phyloP scores from a whole-genome alignment of 2,888 invertebrate species.

The Caenorhabditis sinica region DNA sequence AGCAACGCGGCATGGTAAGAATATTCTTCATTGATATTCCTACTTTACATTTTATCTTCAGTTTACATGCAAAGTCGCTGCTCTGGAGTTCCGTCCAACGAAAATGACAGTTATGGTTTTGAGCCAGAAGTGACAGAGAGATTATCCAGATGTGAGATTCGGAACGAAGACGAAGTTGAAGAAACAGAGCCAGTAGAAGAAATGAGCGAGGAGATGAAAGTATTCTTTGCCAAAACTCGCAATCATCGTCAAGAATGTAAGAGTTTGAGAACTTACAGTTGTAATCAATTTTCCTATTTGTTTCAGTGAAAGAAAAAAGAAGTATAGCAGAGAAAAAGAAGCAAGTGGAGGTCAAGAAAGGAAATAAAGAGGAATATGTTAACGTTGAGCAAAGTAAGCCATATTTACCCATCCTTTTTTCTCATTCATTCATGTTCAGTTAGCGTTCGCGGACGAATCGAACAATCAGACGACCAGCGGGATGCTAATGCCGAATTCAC shows the following conservation, averaged over 20 bases:
- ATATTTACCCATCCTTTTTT: too few species aligned
- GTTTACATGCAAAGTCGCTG: neutral
- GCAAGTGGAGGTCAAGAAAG: neutral
- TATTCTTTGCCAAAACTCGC: slow-evolving; percentile 51
- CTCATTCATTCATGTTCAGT: slow-evolving; percentile 39
- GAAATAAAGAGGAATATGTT: slow-evolving; percentile 20
- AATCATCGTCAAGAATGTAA: slow-evolving; percentile 55
- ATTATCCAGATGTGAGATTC: slow-evolving; percentile 46
- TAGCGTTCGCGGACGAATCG: slow-evolving; percentile 29
- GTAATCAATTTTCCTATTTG: neutral
- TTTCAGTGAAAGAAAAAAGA: slow-evolving; percentile 43
- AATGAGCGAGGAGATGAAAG: slow-evolving; percentile 54
- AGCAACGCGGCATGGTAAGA: slow-evolving; percentile 13
- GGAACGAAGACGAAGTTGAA: slow-evolving; percentile 11
- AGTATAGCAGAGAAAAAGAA: neutral
- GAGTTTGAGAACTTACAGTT: neutral
- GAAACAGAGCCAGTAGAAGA: slow-evolving; percentile 25
- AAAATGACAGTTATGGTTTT: neutral
- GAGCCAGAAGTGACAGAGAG: slow-evolving; percentile 45
- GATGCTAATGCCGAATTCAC: slow-evolving; percentile 43
- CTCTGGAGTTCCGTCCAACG: neutral
- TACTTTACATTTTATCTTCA: slow-evolving; percentile 8
- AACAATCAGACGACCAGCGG: slow-evolving; percentile 19
- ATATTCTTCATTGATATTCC: neutral
- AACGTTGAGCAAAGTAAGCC: slow-evolving; percentile 46